Conservation (phyloP, 1,140 invertebrate species). For the Diorhabda sublineata region DNA sequence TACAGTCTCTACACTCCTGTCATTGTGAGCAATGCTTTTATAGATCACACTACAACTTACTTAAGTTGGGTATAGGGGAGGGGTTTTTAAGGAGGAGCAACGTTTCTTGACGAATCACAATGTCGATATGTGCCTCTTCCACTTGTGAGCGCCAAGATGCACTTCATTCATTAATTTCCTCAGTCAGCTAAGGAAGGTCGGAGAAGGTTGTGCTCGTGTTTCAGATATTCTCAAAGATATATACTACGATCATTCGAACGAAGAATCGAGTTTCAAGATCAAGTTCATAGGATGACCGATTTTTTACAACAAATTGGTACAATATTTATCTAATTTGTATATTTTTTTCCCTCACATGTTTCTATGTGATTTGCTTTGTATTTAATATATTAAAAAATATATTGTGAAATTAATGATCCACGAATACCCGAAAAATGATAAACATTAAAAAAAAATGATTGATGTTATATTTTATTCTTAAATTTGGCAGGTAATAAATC, state of each 20-base stretch:
- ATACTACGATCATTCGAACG: constrained; percentile 11
- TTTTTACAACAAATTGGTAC: not conserved
- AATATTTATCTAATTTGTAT: not conserved
- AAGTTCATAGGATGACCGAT: constrained; percentile 19
- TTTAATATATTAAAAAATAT: too few species aligned
- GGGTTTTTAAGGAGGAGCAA: constrained; percentile 37
- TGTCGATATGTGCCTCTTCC: constrained; percentile 21
- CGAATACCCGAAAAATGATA: too few species aligned
- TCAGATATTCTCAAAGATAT: constrained; percentile 14
- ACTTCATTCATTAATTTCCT: constrained; percentile 38
- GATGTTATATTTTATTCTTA: too few species aligned
- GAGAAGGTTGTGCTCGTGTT: constrained; percentile 16
- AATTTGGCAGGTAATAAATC: too few species aligned
- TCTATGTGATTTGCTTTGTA: too few species aligned
- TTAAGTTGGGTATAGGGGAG: constrained; percentile 33
- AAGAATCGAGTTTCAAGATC: constrained; percentile 23
- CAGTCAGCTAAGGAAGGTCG: constrained; percentile 20
- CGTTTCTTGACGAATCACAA: constrained; percentile 27
- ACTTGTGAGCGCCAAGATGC: constrained; percentile 24
- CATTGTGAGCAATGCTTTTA: constrained; percentile 37
- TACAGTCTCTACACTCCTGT: constrained; percentile 34
- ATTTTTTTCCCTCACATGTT: too few species aligned
- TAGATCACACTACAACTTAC: constrained; percentile 37
- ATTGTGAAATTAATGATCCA: too few species aligned
- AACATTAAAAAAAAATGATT: too few species aligned